Evolutionary conservation across 2,888 invertebrate species (phyloP).

Genomic region (Troglohyphantes excavatus): DNA sequence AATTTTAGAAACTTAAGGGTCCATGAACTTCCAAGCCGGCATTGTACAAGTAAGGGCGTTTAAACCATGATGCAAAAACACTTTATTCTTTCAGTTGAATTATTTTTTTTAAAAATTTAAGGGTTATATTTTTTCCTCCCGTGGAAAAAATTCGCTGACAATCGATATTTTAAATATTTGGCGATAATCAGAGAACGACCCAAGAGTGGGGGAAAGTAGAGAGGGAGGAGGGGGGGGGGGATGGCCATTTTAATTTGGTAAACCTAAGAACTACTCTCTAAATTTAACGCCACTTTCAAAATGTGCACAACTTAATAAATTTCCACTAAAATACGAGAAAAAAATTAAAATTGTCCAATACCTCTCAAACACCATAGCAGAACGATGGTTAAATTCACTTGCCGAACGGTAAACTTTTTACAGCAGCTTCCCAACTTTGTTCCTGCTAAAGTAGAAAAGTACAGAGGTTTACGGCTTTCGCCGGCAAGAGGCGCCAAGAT

Average conservation of each 20-base stretch:
- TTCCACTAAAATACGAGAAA: background rate
- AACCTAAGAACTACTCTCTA: background rate
- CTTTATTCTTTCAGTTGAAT: too few relatives aligned
- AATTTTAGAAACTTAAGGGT: too few relatives aligned
- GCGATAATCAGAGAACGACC: background rate
- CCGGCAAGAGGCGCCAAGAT: slow-evolving; percentile 3
- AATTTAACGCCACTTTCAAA: background rate
- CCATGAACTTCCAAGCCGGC: too few relatives aligned
- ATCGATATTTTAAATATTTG: background rate
- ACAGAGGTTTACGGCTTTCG: slow-evolving; percentile 13
- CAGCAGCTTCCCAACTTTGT: slow-evolving; percentile 9
- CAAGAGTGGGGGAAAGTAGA: background rate
- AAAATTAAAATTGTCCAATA: background rate
- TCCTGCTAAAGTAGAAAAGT: slow-evolving; percentile 14
- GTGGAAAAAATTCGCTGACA: too few relatives aligned
- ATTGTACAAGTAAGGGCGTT: too few relatives aligned
- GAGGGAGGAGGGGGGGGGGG: background rate
- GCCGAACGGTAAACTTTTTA: slow-evolving; percentile 7
- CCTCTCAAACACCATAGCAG: slow-evolving; percentile 46
- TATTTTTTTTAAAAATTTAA: too few relatives aligned
- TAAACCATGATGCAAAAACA: too few relatives aligned
- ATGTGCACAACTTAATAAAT: background rate
- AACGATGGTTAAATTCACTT: background rate
- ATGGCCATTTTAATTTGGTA: background rate
- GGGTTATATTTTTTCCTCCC: too few relatives aligned